These are phyloP conservation scores for Drosophila rufa DNA, from an alignment of 1,140 invertebrate genomes.

Conservation along the genomic window DNA sequence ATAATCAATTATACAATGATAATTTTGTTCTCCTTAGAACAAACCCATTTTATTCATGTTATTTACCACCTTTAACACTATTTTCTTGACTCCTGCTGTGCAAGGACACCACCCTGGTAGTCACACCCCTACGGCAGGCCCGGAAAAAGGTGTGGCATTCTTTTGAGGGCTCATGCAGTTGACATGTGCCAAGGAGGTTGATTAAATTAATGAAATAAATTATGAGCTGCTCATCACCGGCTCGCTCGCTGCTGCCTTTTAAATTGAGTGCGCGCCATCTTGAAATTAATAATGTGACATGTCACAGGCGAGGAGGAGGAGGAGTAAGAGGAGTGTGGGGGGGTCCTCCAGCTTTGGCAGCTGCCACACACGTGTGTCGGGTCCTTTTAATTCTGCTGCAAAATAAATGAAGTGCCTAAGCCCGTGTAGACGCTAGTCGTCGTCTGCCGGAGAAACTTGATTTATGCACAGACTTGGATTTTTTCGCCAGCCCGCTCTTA, in stretches of 20 bases:
- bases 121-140: neutral
- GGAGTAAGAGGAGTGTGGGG: neutral
- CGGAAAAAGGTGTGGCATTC: constrained; percentile 45
- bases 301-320: constrained; percentile 15
- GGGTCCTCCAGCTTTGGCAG: constrained; percentile 15
- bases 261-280: constrained; percentile 81
- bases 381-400: constrained; percentile 60
- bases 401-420: constrained; percentile 70
- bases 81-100: neutral
- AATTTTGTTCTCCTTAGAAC: too few species aligned
- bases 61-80: neutral
- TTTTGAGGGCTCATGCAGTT: constrained; percentile 68
- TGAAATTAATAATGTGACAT: constrained; percentile 80
- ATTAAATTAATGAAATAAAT: constrained; percentile 84
- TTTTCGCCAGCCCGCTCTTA: constrained; percentile 25
- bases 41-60: neutral
- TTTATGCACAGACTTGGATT: constrained; percentile 48
- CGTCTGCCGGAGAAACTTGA: constrained; percentile 35
- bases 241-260: constrained; percentile 50
- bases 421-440: constrained; percentile 22
- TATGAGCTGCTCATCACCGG: constrained; percentile 69
- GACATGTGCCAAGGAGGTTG: constrained; percentile 80
- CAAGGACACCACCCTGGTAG: neutral
- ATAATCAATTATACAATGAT: too few species aligned
- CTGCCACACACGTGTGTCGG: constrained; percentile 31